Conservation (phyloP, 2,888 invertebrate genomes). For the Nomada hirtipes region DNA sequence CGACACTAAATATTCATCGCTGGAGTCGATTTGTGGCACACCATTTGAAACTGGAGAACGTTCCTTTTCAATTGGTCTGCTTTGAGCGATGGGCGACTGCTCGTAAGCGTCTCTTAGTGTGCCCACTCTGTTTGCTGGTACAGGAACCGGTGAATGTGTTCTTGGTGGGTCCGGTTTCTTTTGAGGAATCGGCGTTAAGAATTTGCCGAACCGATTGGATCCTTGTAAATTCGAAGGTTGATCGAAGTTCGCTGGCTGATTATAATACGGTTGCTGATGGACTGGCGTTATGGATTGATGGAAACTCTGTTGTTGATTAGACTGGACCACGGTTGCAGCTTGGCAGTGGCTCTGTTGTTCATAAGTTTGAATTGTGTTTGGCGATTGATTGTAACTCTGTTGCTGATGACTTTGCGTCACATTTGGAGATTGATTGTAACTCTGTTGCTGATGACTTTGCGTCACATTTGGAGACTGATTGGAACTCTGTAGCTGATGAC, state of each 20-base stretch:
- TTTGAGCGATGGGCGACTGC: conserved; percentile 38
- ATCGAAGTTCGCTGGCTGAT: conserved; percentile 39
- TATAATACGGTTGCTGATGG: background rate
- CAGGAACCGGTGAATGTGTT: conserved; percentile 43
- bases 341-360: background rate
- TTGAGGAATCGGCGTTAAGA: conserved; percentile 30
- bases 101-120: conserved; percentile 69
- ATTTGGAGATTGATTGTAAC: background rate
- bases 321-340: background rate
- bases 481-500: background rate
- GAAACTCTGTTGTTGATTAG: background rate
- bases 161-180: conserved; percentile 47
- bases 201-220: conserved; percentile 28
- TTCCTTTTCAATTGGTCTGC: conserved; percentile 64
- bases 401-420: background rate
- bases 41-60: conserved; percentile 67
- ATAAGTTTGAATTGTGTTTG: background rate
- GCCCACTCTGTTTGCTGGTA: conserved; percentile 54
- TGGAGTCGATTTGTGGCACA: conserved; percentile 76
- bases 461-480: background rate
- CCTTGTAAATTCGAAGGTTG: conserved; percentile 4
- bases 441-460: background rate
- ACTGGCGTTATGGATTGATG: background rate
- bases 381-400: background rate
- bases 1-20: conserved; percentile 81